These are phyloP conservation scores for Pionites leucogaster DNA, from an alignment of 2,113 vertebrate genomes.

Conservation along the genomic window DNA sequence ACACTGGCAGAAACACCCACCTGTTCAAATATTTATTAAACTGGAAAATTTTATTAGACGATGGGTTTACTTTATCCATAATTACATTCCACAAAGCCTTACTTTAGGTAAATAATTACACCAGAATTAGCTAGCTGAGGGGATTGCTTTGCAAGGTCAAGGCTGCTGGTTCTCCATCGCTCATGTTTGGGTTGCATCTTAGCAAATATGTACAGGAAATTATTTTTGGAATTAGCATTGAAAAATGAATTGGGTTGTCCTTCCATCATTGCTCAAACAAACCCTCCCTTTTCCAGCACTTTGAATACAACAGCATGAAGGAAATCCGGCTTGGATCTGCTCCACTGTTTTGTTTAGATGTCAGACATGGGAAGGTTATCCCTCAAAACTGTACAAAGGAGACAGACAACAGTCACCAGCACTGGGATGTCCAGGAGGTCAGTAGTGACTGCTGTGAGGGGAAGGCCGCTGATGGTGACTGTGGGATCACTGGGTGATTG, in stretches of 20 bases:
- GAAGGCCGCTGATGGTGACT: neutral
- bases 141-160: neutral
- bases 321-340: conserved; percentile 76
- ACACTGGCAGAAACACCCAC: neutral
- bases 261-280: neutral
- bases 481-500: neutral
- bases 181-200: neutral
- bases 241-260: neutral
- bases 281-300: conserved; percentile 69
- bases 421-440: conserved; percentile 85
- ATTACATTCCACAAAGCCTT: neutral
- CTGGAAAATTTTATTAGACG: neutral
- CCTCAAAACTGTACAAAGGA: conserved; percentile 77
- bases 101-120: neutral
- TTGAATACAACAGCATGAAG: conserved; percentile 79
- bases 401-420: conserved; percentile 55
- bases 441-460: neutral
- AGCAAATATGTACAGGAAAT: neutral
- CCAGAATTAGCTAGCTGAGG: neutral
- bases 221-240: neutral
- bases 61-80: neutral
- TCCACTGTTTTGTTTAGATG: conserved; percentile 77
- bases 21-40: conserved; percentile 39
- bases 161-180: neutral
- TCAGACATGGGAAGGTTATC: conserved; percentile 71